Base-by-base conservation (phyloP, 2,797 vertebrate genomes). In the Sebastolobus altivelis region DNA sequence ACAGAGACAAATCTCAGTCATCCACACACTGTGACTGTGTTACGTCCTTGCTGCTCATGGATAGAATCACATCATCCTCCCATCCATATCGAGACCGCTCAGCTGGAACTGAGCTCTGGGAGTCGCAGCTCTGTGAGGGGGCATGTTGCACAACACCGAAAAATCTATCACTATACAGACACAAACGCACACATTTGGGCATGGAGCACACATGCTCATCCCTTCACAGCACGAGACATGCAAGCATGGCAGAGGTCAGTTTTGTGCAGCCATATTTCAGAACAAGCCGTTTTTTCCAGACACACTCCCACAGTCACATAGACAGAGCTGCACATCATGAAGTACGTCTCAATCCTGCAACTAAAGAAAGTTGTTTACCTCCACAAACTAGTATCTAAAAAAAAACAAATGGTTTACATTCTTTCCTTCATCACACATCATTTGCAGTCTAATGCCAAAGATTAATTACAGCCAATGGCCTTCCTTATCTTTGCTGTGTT, bases 391-490 rank as follows among this genome's bases (percentile, higher is more conserved):
- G 79, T 29, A 65, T 85, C 81, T 75, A 79, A 86, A 89, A 83
- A 69, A 90, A 86, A 90, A 82, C 73, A 84, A 88, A 90, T 79
- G 37, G 8, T 83, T 84, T 33, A 54, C 77, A 89, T 90, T 88
- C 81, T 82, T 80, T 82, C 78, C 77, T 54, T 69, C 66, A 58
- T 77, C 33, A 63, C 61, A 59, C 70, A 79, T 79, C 43, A n/a
- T 37, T 74, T 70, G 52, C 38, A 69, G 73, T 62, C 75, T 58
- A 81, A 82, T 58, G 81, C 78, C 81, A 89, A 27, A 77, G 73
- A 87, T 90, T 94, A 94, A 95, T 92, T 92, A 90, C 91, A 92
- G 86, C 87, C 46, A 14, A 58, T 35, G 55, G 65, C 74, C 85
- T 68, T 89, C 65, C 80, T 90, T 88, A 87, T 92, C 84, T 82